Evolutionary conservation across 2,797 vertebrate species (phyloP).

Genomic region (Notamacropus eugenii): DNA sequence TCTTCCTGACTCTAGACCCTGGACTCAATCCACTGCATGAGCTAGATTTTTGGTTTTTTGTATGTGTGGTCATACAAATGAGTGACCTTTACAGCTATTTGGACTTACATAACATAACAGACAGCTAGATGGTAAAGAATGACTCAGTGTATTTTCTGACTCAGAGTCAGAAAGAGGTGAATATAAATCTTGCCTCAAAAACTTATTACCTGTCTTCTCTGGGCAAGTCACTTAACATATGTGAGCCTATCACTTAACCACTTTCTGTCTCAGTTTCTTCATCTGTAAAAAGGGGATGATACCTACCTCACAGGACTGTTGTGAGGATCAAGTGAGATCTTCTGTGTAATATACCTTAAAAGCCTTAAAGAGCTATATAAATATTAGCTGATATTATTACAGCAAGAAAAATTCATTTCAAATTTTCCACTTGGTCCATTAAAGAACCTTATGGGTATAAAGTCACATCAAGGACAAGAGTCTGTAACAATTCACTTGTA

Average conservation of each 20-base stretch:
- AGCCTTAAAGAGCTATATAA: neutral
- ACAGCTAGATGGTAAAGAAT: neutral
- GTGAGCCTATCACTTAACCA: neutral
- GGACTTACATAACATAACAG: neutral
- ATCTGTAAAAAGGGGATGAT: neutral
- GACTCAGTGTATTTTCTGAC: neutral
- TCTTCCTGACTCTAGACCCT: neutral
- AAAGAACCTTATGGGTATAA: slow-evolving; percentile 36
- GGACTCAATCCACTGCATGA: neutral
- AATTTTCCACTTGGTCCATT: neutral
- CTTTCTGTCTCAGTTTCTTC: neutral
- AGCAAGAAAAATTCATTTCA: neutral
- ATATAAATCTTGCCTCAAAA: neutral
- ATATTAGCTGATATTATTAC: neutral
- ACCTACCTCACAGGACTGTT: neutral
- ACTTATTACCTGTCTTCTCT: neutral
- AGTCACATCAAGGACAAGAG: neutral
- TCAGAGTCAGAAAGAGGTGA: neutral
- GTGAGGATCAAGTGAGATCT: neutral
- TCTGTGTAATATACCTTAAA: neutral
- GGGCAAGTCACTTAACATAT: too few species aligned
- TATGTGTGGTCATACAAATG: neutral
- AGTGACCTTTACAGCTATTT: neutral
- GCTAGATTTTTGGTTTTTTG: neutral
- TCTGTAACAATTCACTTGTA: neutral